Conservation (phyloP, 1,140 invertebrate genomes). For the Drosophila novamexicana region DNA sequence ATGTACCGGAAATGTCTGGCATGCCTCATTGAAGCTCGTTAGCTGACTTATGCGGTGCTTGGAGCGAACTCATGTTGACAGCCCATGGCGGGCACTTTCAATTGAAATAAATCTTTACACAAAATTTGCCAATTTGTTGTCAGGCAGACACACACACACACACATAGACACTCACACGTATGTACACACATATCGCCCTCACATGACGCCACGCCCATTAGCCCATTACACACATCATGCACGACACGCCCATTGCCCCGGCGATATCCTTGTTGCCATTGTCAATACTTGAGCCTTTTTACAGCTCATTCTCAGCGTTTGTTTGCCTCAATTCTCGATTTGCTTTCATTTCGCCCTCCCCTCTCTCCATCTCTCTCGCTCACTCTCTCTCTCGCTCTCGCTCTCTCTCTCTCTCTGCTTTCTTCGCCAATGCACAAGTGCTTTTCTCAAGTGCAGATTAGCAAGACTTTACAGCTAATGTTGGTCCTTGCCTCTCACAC, state of each 20-base stretch:
- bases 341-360: slow-evolving; percentile 38
- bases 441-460: slow-evolving; percentile 74
- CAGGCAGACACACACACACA: slow-evolving; percentile 14
- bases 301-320: slow-evolving; percentile 66
- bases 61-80: slow-evolving; percentile 65
- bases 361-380: background rate
- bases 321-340: slow-evolving; percentile 66
- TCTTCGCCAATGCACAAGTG: slow-evolving; percentile 45
- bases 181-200: background rate
- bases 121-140: slow-evolving; percentile 81
- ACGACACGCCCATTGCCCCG: slow-evolving; percentile 32
- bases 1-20: slow-evolving; percentile 75
- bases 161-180: background rate
- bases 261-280: slow-evolving; percentile 67
- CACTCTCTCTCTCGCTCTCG: background rate
- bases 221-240: slow-evolving; percentile 55
- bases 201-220: slow-evolving; percentile 56
- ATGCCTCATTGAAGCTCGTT: slow-evolving; percentile 80
- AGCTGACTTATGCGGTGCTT: slow-evolving; percentile 63
- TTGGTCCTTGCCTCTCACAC: slow-evolving; percentile 29
- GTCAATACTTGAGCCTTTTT: slow-evolving; percentile 81
- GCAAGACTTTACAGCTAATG: slow-evolving; percentile 70
- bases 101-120: slow-evolving; percentile 79
- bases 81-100: slow-evolving; percentile 76
- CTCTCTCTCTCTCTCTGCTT: background rate